A percentile compares a stretch with the other conserved stretches of the same genome.
These are phyloP conservation scores for Margarornis squamiger DNA, from an alignment of 2,797 vertebrate genomes.

Conservation along the genomic window DNA sequence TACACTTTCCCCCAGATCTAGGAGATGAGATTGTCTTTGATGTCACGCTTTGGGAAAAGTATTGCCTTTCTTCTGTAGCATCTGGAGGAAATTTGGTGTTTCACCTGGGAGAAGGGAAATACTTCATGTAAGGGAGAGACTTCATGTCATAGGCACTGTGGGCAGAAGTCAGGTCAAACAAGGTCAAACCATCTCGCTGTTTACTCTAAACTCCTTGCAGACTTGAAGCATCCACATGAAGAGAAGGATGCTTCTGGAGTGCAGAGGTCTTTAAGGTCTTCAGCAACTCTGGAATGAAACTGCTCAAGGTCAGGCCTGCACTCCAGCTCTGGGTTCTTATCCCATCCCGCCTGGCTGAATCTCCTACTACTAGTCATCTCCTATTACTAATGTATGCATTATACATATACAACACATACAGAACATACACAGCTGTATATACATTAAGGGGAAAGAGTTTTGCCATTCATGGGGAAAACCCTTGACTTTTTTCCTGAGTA, in stretches of 20 bases:
- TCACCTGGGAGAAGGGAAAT: neutral
- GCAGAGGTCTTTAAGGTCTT: neutral
- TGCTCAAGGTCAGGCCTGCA: neutral
- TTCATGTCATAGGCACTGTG: rapidly evolving
- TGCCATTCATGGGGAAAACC: neutral
- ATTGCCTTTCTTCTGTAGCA: neutral
- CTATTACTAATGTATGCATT: neutral
- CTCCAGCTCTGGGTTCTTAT: neutral
- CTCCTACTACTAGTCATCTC: neutral
- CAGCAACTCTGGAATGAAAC: neutral
- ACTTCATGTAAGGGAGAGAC: too few species aligned
- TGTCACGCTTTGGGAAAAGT: neutral
- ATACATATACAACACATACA: rapidly evolving
- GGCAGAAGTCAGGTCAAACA: neutral
- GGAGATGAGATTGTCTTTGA: neutral
- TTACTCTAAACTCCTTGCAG: neutral
- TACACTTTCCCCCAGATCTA: neutral
- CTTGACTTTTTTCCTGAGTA: neutral
- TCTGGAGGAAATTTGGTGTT: neutral
- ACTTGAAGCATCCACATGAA: neutral
- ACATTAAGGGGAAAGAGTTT: neutral
- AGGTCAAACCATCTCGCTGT: neutral
- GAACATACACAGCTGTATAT: neutral
- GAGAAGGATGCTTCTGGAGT: neutral
- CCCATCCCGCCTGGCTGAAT: neutral